Percentiles rank a stretch among this genome's conserved stretches.
Conservation (phyloP, 2,113 vertebrate genomes). For the Erythrocercus mccallii region DNA sequence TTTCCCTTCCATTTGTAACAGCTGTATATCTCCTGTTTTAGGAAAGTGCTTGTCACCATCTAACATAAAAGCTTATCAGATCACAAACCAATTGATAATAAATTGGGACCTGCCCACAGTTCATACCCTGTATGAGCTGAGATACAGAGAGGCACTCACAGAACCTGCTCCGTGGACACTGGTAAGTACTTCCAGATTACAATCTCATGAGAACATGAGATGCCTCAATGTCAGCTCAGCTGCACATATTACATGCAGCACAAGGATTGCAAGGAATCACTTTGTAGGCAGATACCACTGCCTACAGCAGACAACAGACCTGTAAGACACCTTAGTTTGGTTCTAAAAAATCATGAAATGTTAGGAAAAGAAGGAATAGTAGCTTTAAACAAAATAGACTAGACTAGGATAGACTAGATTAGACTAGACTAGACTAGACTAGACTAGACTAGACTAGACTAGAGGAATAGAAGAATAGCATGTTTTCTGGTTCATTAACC, state of each 20-base stretch:
- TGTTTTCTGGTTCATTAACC: neutral
- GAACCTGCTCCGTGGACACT: neutral
- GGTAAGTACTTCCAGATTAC: slow-evolving; percentile 8
- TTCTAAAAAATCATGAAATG: neutral
- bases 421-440: neutral
- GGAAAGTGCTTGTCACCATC: slow-evolving; percentile 31
- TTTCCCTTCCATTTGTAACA: neutral
- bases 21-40: neutral
- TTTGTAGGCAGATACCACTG: neutral
- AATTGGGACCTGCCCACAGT: slow-evolving; percentile 13
- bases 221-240: neutral
- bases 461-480: accelerated
- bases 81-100: slow-evolving; percentile 6
- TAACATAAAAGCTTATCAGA: slow-evolving; percentile 39
- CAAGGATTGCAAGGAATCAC: neutral
- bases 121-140: neutral
- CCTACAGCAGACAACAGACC: neutral
- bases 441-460: no score
- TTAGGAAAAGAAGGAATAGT: neutral
- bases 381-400: neutral
- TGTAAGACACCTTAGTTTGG: neutral
- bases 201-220: neutral
- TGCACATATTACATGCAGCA: neutral
- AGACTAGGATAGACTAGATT: no score
- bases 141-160: slow-evolving; percentile 33